Conservation (phyloP, 1,140 invertebrate genomes). For the Drosophila funebris region DNA sequence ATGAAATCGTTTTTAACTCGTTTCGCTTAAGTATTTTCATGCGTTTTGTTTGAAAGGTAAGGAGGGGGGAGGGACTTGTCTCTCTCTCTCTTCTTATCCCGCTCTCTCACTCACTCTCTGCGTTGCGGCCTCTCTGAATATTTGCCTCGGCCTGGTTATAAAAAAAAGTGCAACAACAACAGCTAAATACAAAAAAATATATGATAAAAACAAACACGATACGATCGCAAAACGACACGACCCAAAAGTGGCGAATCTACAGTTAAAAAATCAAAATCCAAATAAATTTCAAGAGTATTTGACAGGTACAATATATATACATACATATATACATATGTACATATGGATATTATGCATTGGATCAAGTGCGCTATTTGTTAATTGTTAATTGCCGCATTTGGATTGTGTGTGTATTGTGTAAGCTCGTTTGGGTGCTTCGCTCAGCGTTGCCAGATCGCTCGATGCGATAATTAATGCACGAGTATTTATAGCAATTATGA, state of each 20-base stretch:
- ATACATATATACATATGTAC: background rate
- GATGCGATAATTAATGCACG: constrained; percentile 7
- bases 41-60: constrained; percentile 37
- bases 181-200: constrained; percentile 33
- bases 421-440: constrained; percentile 17
- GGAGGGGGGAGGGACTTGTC: constrained; percentile 7
- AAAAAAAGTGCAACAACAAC: constrained; percentile 76
- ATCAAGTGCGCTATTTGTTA: constrained; percentile 58
- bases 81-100: constrained; percentile 1
- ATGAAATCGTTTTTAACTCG: constrained; percentile 81
- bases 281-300: constrained; percentile 25
- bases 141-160: constrained; percentile 54
- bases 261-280: constrained; percentile 45
- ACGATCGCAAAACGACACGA: constrained; percentile 51
- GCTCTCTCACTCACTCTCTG: constrained; percentile 1
- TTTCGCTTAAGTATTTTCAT: constrained; percentile 74
- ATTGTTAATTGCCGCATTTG: constrained; percentile 26
- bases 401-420: constrained; percentile 34
- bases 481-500: constrained; percentile 12
- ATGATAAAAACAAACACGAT: constrained; percentile 74
- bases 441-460: constrained; percentile 51
- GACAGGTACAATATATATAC: background rate
- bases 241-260: constrained; percentile 56
- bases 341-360: too few species aligned
- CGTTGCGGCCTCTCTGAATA: constrained; percentile 2